These are phyloP conservation scores for Squalus acanthias DNA, from an alignment of 2,797 vertebrate genomes.

Conservation along the genomic window DNA sequence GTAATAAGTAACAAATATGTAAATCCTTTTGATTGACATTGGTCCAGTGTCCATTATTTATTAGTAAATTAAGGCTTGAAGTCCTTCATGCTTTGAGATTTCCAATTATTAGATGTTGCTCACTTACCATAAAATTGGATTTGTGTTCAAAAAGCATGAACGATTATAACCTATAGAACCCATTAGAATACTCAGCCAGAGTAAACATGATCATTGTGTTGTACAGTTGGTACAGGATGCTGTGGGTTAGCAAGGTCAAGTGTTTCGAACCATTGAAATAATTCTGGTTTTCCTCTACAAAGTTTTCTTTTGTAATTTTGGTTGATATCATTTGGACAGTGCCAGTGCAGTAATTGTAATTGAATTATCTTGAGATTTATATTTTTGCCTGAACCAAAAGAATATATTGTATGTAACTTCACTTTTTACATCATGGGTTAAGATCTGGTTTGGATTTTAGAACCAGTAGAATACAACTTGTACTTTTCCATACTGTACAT, in stretches of 20 bases:
- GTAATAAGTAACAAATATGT: constrained; percentile 11
- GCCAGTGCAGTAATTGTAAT: neutral
- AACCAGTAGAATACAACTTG: neutral
- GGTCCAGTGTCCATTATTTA: constrained; percentile 36
- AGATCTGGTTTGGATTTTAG: neutral
- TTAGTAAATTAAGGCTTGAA: constrained; percentile 34
- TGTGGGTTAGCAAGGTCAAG: constrained; percentile 31
- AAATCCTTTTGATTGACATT: constrained; percentile 28
- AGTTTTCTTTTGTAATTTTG: neutral
- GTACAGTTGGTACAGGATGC: neutral
- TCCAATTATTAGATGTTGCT: constrained; percentile 35
- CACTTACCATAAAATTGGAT: constrained; percentile 37
- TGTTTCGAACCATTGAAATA: neutral
- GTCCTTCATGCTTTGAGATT: constrained; percentile 37
- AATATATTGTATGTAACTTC: neutral
- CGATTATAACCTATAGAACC: constrained; percentile 34
- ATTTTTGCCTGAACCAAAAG: neutral
- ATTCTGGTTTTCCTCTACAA: neutral
- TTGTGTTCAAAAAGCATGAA: constrained; percentile 37
- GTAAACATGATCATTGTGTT: constrained; percentile 34
- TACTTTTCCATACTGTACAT: too few species aligned
- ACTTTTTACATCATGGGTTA: neutral
- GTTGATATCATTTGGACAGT: neutral
- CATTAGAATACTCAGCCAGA: constrained; percentile 15
- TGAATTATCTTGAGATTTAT: too few species aligned